Conservation (phyloP, 2,888 invertebrate species). For the Troides oblongomaculatus region DNA sequence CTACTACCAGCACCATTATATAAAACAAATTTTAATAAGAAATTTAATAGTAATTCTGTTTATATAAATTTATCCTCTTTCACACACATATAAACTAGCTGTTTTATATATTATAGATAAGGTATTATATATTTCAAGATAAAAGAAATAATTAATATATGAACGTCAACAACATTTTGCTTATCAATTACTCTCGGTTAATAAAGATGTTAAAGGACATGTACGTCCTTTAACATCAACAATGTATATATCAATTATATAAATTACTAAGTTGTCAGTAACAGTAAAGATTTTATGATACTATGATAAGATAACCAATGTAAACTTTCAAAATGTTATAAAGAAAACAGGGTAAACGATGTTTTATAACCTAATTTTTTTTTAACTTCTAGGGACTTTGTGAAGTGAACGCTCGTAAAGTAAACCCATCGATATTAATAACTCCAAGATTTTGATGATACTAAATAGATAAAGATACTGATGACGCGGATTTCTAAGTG, state of each 20-base stretch:
- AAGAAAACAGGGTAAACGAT: not conserved
- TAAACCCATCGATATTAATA: no score
- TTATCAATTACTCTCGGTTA: slow-evolving; percentile 19
- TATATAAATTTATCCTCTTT: no score
- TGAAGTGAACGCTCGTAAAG: no score
- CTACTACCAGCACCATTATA: no score
- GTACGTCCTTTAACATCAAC: not conserved
- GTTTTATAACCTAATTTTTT: not conserved
- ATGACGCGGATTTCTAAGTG: not conserved
- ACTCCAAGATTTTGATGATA: no score
- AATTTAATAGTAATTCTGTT: no score
- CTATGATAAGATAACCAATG: slow-evolving; percentile 17
- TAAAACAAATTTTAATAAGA: no score
- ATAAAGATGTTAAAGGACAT: not conserved
- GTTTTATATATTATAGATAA: not conserved
- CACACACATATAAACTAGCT: no score
- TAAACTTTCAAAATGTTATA: not conserved
- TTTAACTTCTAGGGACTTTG: not conserved
- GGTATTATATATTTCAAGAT: not conserved
- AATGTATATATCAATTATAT: slow-evolving; percentile 1
- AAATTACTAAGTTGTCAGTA: not conserved
- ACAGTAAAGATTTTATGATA: not conserved
- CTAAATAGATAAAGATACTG: not conserved
- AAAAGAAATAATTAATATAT: not conserved
- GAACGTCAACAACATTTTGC: not conserved